phyloP scores from a whole-genome alignment of 1,140 invertebrate genomes.

The Drosophila ficusphila region DNA sequence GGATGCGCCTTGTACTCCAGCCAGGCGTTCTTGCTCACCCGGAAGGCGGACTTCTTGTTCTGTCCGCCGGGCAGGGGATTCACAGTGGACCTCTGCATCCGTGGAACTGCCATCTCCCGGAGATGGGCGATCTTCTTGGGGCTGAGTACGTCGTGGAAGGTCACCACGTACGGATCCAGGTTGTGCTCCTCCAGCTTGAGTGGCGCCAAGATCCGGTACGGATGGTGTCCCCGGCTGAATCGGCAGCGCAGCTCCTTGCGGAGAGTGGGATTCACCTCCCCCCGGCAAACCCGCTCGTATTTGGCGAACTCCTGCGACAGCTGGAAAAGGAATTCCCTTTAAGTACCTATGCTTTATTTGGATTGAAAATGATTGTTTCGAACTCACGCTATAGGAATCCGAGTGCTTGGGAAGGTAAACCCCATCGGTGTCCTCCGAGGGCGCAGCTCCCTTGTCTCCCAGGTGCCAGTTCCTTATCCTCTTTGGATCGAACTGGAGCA shows the following conservation, averaged over 20 bases:
- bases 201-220: constrained; percentile 92
- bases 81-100: constrained; percentile 91
- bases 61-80: constrained; percentile 89
- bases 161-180: constrained; percentile 92
- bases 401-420: constrained; percentile 26
- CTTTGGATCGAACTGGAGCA: constrained; percentile 92
- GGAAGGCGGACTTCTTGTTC: constrained; percentile 88
- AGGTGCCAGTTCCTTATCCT: constrained; percentile 92
- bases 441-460: constrained; percentile 86
- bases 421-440: constrained; percentile 8
- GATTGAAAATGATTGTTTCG: too few relatives aligned
- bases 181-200: constrained; percentile 96
- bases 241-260: constrained; percentile 87
- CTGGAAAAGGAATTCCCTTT: constrained; percentile 22
- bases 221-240: constrained; percentile 89
- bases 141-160: constrained; percentile 95
- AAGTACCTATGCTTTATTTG: too few relatives aligned
- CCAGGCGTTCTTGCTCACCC: constrained; percentile 99
- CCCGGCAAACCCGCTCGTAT: constrained; percentile 94
- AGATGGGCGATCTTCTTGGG: constrained; percentile 95
- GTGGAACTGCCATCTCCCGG: constrained; percentile 92
- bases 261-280: constrained; percentile 86
- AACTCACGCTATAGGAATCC: constrained; percentile 61
- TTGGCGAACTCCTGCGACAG: constrained; percentile 84
- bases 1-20: constrained; percentile 92